These are phyloP conservation scores for Andricus quercusramuli DNA, from an alignment of 2,888 invertebrate genomes.

Conservation along the genomic window DNA sequence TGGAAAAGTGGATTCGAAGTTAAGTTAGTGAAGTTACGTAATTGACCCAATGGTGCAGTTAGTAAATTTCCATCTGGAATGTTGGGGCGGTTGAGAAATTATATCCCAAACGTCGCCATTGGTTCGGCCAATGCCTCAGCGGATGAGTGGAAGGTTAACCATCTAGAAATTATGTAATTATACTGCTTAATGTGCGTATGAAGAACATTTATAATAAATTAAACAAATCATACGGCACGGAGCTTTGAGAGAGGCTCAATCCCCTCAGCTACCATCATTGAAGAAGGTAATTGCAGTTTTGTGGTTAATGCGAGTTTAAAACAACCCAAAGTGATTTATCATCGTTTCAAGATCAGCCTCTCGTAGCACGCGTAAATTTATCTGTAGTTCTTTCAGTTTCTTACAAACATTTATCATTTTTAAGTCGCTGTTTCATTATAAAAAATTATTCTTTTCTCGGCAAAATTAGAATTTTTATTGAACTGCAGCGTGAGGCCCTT, in stretches of 20 bases:
- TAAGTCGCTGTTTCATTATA: no score
- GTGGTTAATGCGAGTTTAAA: constrained; percentile 51
- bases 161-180: not conserved
- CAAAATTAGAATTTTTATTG: no score
- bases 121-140: not conserved
- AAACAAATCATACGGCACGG: not conserved
- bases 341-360: constrained; percentile 41
- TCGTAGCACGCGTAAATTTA: constrained; percentile 16
- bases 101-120: no score
- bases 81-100: no score
- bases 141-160: not conserved
- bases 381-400: not conserved
- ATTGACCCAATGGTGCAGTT: no score
- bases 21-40: no score
- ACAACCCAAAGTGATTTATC: constrained; percentile 47
- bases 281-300: constrained; percentile 53
- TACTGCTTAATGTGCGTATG: not conserved
- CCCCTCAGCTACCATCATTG: not conserved
- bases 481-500: no score
- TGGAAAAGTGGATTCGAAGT: no score
- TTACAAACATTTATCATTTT: no score
- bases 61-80: no score
- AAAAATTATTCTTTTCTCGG: no score
- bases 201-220: not conserved
- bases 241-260: not conserved